phyloP scores from a whole-genome alignment of 1,140 invertebrate genomes.

The Cotesia glomerata region DNA sequence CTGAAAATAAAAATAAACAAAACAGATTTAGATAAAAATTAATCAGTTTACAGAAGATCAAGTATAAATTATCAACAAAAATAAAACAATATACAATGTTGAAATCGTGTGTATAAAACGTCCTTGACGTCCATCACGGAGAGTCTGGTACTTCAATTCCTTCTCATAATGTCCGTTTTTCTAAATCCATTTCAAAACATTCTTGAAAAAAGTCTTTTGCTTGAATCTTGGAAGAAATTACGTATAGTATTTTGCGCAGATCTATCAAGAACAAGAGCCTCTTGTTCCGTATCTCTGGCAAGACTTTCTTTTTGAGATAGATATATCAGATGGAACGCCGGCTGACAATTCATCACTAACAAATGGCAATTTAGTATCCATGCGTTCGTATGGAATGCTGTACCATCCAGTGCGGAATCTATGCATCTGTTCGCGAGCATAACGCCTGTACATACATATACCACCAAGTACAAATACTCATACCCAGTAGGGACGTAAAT shows the following conservation, averaged over 20 bases:
- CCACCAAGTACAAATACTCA: slow-evolving; percentile 77
- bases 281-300: slow-evolving; percentile 43
- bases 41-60: not conserved
- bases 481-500: slow-evolving; percentile 73
- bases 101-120: slow-evolving; percentile 91
- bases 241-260: slow-evolving; percentile 38
- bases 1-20: slow-evolving; percentile 50
- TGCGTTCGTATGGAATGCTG: slow-evolving; percentile 69
- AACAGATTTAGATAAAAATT: not conserved
- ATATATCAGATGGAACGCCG: slow-evolving; percentile 49
- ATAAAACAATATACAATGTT: slow-evolving; percentile 66
- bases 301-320: slow-evolving; percentile 50
- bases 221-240: slow-evolving; percentile 26
- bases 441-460: slow-evolving; percentile 78
- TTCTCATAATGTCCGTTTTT: slow-evolving; percentile 73
- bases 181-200: slow-evolving; percentile 76
- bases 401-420: slow-evolving; percentile 71
- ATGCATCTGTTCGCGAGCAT: slow-evolving; percentile 68
- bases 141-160: slow-evolving; percentile 82
- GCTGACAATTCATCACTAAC: slow-evolving; percentile 48
- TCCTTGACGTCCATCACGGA: slow-evolving; percentile 76
- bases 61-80: not conserved
- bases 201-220: slow-evolving; percentile 72
- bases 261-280: slow-evolving; percentile 42
- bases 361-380: slow-evolving; percentile 49